Evolutionary conservation across 37 sponge, comb jelly and placozoan genomes (phyloP).

Genomic region (Lycopodina hypogea): DNA sequence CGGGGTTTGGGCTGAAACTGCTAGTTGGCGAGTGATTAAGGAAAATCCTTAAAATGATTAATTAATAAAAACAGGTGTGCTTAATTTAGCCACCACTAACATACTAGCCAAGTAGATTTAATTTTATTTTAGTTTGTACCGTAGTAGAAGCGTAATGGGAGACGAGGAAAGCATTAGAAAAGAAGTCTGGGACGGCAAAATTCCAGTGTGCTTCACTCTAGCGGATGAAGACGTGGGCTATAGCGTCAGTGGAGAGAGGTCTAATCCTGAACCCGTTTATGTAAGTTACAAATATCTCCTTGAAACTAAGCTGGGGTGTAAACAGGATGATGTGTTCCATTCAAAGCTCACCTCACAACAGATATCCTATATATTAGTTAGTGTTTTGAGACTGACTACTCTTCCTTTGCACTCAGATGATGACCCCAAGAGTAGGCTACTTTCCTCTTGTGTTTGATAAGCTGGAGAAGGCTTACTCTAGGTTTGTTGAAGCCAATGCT

Average conservation of each 20-base stretch:
- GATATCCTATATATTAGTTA: neutral
- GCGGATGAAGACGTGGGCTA: constrained; percentile 69
- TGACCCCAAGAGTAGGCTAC: constrained; percentile 77
- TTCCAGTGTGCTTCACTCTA: constrained; percentile 88
- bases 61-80: no score
- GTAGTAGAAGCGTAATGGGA: constrained; percentile 5
- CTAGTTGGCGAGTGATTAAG: no score
- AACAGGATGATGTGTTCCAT: neutral
- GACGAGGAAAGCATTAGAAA: constrained; percentile 58
- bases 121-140: no score
- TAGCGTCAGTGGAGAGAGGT: constrained; percentile 17
- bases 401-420: constrained; percentile 38
- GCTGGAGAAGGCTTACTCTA: constrained; percentile 54
- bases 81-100: no score
- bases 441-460: constrained; percentile 77
- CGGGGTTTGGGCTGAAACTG: no score
- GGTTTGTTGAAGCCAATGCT: constrained; percentile 4
- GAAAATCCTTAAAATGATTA: no score
- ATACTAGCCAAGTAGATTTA: no score
- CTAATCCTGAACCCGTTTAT: constrained; percentile 66
- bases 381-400: neutral
- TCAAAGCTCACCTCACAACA: neutral
- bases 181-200: constrained; percentile 94
- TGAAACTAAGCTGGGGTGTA: neutral
- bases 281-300: constrained; percentile 39